Evolutionary conservation across 2,888 invertebrate genomes (phyloP).

Genomic region (Itoplectis maculator): DNA sequence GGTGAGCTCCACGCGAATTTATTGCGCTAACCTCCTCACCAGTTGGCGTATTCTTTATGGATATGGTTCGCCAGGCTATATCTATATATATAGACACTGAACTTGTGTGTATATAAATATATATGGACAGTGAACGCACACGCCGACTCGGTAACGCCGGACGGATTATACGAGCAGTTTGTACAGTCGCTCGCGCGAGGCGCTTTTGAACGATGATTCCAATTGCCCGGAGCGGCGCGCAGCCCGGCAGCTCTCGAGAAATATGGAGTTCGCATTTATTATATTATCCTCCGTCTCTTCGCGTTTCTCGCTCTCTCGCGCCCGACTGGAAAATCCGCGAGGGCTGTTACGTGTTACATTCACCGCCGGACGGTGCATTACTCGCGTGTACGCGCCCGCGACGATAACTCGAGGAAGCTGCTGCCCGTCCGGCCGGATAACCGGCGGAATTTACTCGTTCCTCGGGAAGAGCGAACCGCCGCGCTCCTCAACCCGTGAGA

Average conservation of each 20-base stretch:
- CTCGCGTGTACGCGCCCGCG: slow-evolving; percentile 15
- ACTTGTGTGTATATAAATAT: slow-evolving; percentile 11
- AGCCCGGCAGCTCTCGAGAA: slow-evolving; percentile 35
- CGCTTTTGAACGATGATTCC: slow-evolving; percentile 51
- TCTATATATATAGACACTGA: no score
- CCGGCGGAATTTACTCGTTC: slow-evolving; percentile 32
- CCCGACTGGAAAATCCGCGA: not conserved
- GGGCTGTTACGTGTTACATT: not conserved
- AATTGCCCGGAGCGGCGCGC: slow-evolving; percentile 47
- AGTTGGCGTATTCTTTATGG: slow-evolving; percentile 54
- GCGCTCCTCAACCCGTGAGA: not conserved
- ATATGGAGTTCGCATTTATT: slow-evolving; percentile 50
- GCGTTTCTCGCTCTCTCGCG: not conserved
- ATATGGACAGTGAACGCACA: not conserved
- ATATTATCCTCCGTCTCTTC: slow-evolving; percentile 13
- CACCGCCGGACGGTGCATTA: slow-evolving; percentile 18
- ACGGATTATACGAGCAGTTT: slow-evolving; percentile 27
- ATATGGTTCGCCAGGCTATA: slow-evolving; percentile 19
- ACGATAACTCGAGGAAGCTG: slow-evolving; percentile 41
- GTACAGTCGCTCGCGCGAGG: not conserved
- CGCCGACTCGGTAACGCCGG: no score
- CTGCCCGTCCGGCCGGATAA: slow-evolving; percentile 29
- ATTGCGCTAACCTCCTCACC: no score
- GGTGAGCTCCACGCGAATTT: no score
- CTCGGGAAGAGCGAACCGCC: slow-evolving; percentile 1